Conservation (phyloP, 2,888 invertebrate species). For the Eremobia ochroleuca region DNA sequence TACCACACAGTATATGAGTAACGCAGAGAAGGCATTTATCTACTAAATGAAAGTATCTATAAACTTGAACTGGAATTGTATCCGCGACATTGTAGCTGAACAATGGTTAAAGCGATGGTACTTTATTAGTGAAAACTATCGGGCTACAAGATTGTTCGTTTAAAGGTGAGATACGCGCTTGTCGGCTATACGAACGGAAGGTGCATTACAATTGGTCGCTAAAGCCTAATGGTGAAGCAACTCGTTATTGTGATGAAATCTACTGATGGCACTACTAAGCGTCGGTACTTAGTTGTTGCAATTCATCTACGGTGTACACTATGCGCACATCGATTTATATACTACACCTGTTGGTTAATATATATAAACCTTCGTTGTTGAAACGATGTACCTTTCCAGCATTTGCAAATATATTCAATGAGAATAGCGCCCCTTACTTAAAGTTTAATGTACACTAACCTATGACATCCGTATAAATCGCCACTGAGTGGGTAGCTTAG, state of each 20-base stretch:
- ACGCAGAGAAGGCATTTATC: slow-evolving; percentile 32
- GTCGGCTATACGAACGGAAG: slow-evolving; percentile 22
- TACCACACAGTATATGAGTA: slow-evolving; percentile 31
- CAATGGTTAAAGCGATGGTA: slow-evolving; percentile 40
- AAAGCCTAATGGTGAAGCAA: slow-evolving; percentile 38
- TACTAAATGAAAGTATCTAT: slow-evolving; percentile 50
- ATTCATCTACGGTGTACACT: slow-evolving; percentile 24
- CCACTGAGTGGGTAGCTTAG: slow-evolving; percentile 61
- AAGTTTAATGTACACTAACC: slow-evolving; percentile 62
- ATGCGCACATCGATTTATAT: slow-evolving; percentile 35
- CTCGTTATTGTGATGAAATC: slow-evolving; percentile 56
- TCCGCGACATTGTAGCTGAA: slow-evolving; percentile 36
- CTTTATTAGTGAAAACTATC: slow-evolving; percentile 54
- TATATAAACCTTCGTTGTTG: slow-evolving; percentile 31
- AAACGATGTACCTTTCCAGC: slow-evolving; percentile 36
- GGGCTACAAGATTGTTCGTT: slow-evolving; percentile 49
- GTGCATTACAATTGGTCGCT: slow-evolving; percentile 54
- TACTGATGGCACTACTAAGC: slow-evolving; percentile 27
- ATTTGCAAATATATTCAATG: slow-evolving; percentile 51
- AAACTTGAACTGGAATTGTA: slow-evolving; percentile 36
- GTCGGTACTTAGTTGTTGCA: slow-evolving; percentile 40
- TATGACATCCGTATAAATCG: slow-evolving; percentile 66
- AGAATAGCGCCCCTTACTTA: slow-evolving; percentile 53
- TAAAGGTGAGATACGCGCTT: slow-evolving; percentile 42
- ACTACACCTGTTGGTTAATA: slow-evolving; percentile 26